Evolutionary conservation across 2,888 invertebrate species (phyloP), one percentile per base, ranked within the genome.

Genomic region (Drosophila austrosaltans): DNA sequence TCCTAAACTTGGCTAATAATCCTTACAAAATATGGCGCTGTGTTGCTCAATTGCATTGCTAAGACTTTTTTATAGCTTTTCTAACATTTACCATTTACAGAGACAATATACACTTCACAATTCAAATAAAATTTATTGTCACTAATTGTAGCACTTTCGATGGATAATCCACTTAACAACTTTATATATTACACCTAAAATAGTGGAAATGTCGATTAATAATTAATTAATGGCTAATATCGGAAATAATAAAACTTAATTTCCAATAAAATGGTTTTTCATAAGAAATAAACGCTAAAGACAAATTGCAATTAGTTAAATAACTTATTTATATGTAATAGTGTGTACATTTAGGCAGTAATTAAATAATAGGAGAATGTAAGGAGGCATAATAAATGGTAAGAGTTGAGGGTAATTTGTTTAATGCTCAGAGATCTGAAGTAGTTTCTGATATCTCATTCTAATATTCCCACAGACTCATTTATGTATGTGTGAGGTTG

Each of bases 241-340:
- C 25, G 12, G 48, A 48, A 12, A 25, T 48, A 48, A 48, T 48
- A 48, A 48, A 48, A 22, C 20, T 48, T 22, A 48, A 48, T 48
- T 48, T 22, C 16, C 25, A 10, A 25, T 48, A 10, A 48, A 25
- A 48, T 25, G 48, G 12, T 10, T 48, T 25, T 25, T 25, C 8
- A 22, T 12, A 25, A 22, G 48, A 48, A 48, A 48, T 3, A 10
- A 10, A 10, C 1, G 7, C 22, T 25, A 25, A 20, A 48, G 48
- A 48, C 48, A 48, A 48, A 48, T 48, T 48, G 48, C 48, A 48
- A 22, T 48, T 48, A 10, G 48, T 48, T 25, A 7, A 12, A 10
- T 25, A 25, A 12, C 48, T 48, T 4, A 48, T 48, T 48, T 48
- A 10, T 25, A 48, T 10, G 22, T 48, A 48, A 48, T 48, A 48